Conservation (phyloP, 2,113 vertebrate species). For the Gobius niger region DNA sequence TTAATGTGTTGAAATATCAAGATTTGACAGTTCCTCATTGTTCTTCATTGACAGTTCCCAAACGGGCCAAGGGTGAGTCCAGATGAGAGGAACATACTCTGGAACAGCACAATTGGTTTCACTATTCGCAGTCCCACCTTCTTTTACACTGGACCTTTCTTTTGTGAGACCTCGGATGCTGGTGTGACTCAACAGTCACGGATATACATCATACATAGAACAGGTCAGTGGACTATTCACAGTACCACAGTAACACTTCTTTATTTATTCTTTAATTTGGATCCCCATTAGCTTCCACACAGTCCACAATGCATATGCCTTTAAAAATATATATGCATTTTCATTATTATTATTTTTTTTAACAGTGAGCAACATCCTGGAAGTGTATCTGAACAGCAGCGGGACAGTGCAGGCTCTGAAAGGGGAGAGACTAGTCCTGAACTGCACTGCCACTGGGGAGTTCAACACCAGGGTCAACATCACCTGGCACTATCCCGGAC, state of each 20-base stretch:
- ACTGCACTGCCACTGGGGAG: conserved; percentile 85
- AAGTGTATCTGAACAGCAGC: conserved; percentile 82
- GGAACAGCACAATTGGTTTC: conserved; percentile 89
- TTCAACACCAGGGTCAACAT: conserved; percentile 91
- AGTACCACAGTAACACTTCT: neutral
- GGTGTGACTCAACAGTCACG: conserved; percentile 72
- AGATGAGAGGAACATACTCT: conserved; percentile 85
- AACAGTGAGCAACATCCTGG: conserved; percentile 85
- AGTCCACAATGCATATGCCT: neutral
- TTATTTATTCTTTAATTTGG: neutral
- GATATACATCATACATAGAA: conserved; percentile 81
- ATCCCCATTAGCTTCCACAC: neutral
- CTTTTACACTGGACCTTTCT: conserved; percentile 84
- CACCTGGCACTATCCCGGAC: conserved; percentile 87
- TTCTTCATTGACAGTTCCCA: conserved; percentile 75
- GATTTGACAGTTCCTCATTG: neutral
- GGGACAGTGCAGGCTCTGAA: conserved; percentile 77
- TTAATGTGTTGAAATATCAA: neutral
- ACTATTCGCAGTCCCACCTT: conserved; percentile 83
- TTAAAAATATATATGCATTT: neutral
- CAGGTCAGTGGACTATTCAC: conserved; percentile 73
- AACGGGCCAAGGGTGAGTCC: conserved; percentile 61
- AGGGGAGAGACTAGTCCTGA: conserved; percentile 81
- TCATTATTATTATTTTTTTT: neutral
- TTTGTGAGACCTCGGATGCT: conserved; percentile 77